Evolutionary conservation across 2,113 vertebrate species (phyloP).

Genomic region (Mus spicilegus): DNA sequence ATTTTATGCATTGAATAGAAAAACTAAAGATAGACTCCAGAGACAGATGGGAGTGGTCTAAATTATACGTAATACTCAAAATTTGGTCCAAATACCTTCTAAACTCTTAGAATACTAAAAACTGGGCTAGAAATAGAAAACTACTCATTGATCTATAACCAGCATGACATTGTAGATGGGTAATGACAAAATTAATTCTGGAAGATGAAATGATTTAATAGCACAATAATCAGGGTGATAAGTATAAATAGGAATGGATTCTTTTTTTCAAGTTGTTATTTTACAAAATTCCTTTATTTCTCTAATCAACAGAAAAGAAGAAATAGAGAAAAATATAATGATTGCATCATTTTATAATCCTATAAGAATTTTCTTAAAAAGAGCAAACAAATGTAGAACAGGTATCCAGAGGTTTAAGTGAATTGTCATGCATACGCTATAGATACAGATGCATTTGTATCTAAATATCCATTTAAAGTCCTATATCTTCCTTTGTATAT

Average conservation of each 20-base stretch:
- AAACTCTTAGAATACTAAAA: slow-evolving; percentile 36
- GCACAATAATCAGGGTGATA: neutral
- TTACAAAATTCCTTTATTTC: too few relatives aligned
- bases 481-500: neutral
- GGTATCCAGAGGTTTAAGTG: neutral
- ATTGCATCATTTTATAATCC: too few relatives aligned
- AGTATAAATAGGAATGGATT: too few relatives aligned
- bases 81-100: slow-evolving; percentile 35
- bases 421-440: neutral
- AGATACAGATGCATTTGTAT: neutral
- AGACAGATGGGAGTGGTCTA: too few relatives aligned
- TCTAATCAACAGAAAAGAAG: too few relatives aligned
- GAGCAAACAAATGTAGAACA: neutral
- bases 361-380: too few relatives aligned
- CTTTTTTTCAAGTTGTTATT: too few relatives aligned
- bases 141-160: slow-evolving; percentile 44
- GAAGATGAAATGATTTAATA: neutral
- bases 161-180: neutral
- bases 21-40: neutral
- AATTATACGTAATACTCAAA: slow-evolving; percentile 9
- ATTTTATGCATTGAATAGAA: slow-evolving; percentile 45
- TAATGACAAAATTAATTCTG: neutral
- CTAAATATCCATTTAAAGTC: neutral
- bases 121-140: neutral
- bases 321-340: too few relatives aligned